Evolutionary conservation across 2,113 vertebrate genomes (phyloP).

Genomic region (Hemiscyllium ocellatum): DNA sequence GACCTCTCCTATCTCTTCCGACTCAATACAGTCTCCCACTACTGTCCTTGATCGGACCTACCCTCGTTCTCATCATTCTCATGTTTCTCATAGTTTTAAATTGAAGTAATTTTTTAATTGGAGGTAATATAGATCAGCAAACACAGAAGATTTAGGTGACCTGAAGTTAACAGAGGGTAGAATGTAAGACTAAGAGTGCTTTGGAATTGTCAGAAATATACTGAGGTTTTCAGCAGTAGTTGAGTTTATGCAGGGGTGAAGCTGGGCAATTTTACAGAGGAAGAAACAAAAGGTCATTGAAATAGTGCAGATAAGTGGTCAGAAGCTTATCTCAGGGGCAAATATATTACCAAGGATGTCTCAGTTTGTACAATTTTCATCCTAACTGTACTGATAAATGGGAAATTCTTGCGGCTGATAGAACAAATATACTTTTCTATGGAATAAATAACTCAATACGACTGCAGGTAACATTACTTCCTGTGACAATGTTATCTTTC

Average conservation of each 20-base stretch:
- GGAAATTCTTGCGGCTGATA: slow-evolving; percentile 37
- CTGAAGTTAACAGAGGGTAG: neutral
- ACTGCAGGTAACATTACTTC: neutral
- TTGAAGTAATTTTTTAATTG: no score
- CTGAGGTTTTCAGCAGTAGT: neutral
- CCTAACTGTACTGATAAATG: slow-evolving; percentile 37
- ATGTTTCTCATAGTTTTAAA: no score
- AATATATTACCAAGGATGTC: neutral
- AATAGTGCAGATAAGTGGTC: neutral
- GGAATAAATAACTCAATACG: neutral
- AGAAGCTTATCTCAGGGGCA: neutral
- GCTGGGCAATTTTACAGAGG: neutral
- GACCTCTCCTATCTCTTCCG: no score
- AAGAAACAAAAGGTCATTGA: neutral
- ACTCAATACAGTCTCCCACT: no score
- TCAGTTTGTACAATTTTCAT: slow-evolving; percentile 9
- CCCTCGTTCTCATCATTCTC: no score
- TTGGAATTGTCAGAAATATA: neutral
- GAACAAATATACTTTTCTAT: slow-evolving; percentile 13
- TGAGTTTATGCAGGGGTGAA: neutral
- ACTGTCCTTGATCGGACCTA: no score
- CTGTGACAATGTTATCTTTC: neutral
- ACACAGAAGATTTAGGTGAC: neutral
- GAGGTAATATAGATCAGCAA: neutral
- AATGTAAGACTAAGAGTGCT: neutral